phyloP scores from a whole-genome alignment of 2,888 invertebrate genomes.

The Crepidodera aurea region DNA sequence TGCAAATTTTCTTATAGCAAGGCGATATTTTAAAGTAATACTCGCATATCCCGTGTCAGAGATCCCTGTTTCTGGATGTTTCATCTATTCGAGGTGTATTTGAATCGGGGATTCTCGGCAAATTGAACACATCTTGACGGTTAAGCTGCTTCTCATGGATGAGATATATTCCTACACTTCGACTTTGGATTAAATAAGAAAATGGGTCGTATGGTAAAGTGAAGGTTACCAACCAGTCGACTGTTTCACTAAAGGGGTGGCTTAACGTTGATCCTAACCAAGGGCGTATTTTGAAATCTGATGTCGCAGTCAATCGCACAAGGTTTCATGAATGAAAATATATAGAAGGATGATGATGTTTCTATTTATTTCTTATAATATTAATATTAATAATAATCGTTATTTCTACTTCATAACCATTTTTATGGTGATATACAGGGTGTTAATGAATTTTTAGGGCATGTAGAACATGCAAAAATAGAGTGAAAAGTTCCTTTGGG shows the following conservation, averaged over 20 bases:
- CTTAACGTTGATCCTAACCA: background rate
- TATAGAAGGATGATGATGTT: too few relatives aligned
- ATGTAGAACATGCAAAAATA: too few relatives aligned
- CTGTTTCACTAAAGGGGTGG: background rate
- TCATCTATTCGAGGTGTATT: slow-evolving; percentile 23
- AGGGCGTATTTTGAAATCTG: too few relatives aligned
- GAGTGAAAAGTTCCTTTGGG: too few relatives aligned
- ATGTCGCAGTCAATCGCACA: too few relatives aligned
- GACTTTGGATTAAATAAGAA: background rate
- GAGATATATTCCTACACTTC: background rate
- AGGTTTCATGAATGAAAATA: too few relatives aligned
- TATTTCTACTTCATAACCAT: too few relatives aligned
- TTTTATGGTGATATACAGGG: too few relatives aligned
- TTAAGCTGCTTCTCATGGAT: background rate
- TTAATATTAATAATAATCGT: too few relatives aligned
- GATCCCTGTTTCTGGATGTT: slow-evolving; percentile 16
- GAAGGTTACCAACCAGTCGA: background rate
- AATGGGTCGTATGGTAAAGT: background rate
- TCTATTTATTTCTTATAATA: too few relatives aligned
- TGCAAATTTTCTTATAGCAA: slow-evolving; percentile 33
- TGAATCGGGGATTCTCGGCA: slow-evolving; percentile 10
- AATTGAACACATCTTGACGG: background rate
- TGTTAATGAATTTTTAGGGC: too few relatives aligned
- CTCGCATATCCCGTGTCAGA: slow-evolving; percentile 9
- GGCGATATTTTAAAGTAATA: slow-evolving; percentile 27